phyloP scores from a whole-genome alignment of 2,888 invertebrate species.

The Phyllotreta cruciferae region DNA sequence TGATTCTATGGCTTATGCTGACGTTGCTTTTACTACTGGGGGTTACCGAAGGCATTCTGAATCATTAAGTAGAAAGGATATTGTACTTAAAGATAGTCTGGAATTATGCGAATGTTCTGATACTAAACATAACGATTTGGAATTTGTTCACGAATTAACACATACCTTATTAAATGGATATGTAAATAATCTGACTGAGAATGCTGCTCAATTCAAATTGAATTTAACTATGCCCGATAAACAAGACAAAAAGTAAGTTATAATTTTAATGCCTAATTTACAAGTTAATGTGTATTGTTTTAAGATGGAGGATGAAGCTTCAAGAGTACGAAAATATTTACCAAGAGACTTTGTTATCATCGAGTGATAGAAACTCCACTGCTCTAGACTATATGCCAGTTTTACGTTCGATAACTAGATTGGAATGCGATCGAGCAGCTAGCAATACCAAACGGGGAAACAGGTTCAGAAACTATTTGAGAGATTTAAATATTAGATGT shows the following conservation, averaged over 20 bases:
- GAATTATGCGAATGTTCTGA: constrained; percentile 55
- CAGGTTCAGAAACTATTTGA: constrained; percentile 79
- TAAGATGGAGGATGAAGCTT: constrained; percentile 59
- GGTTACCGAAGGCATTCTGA: constrained; percentile 46
- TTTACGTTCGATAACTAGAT: constrained; percentile 73
- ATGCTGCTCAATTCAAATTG: constrained; percentile 25
- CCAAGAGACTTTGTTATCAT: constrained; percentile 62
- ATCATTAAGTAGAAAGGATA: constrained; percentile 49
- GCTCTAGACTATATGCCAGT: constrained; percentile 74
- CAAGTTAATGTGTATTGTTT: constrained; percentile 34
- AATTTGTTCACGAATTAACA: constrained; percentile 53
- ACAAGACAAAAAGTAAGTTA: constrained; percentile 50
- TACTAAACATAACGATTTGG: constrained; percentile 47
- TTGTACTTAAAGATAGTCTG: constrained; percentile 56
- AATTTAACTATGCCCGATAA: constrained; percentile 47
- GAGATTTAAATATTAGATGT: constrained; percentile 37
- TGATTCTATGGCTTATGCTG: constrained; percentile 42
- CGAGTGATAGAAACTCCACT: constrained; percentile 64
- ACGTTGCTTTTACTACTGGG: constrained; percentile 46
- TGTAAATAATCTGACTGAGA: constrained; percentile 37
- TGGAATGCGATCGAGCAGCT: constrained; percentile 69
- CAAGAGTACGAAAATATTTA: constrained; percentile 59
- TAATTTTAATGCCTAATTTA: constrained; percentile 19
- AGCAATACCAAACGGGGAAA: constrained; percentile 71
- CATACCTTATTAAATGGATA: constrained; percentile 50